Conservation (phyloP, 2,797 vertebrate genomes). For the Aratinga solstitialis region DNA sequence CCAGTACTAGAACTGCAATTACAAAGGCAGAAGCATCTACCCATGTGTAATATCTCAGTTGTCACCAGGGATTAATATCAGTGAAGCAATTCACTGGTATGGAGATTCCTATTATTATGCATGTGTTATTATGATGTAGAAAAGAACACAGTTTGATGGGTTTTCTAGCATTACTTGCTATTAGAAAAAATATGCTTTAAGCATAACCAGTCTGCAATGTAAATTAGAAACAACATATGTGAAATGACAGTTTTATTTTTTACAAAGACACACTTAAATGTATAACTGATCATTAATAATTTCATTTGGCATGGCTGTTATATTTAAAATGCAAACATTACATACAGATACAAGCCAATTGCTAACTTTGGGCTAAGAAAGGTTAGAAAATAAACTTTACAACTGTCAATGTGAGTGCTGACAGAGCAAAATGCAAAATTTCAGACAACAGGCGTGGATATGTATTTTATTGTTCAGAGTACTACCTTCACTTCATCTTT, state of each 20-base stretch:
- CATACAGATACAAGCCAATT: not conserved
- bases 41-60: not conserved
- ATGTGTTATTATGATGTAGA: not conserved
- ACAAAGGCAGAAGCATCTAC: not conserved
- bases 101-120: not conserved
- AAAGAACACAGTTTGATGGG: not conserved
- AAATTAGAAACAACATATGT: not conserved
- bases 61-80: not conserved
- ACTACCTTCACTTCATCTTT: slow-evolving; percentile 7
- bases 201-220: not conserved
- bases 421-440: not conserved
- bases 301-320: not conserved
- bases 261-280: not conserved
- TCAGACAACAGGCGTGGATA: not conserved
- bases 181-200: slow-evolving; percentile 13
- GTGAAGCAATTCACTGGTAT: not conserved
- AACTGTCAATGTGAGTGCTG: not conserved
- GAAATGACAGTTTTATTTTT: not conserved
- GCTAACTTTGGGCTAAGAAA: not conserved
- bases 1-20: not conserved
- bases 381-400: not conserved
- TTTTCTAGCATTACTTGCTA: not conserved
- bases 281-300: not conserved
- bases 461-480: not conserved
- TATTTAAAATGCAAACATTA: not conserved